Conservation (phyloP, 2,888 invertebrate genomes). For the Euzetes globulus region DNA sequence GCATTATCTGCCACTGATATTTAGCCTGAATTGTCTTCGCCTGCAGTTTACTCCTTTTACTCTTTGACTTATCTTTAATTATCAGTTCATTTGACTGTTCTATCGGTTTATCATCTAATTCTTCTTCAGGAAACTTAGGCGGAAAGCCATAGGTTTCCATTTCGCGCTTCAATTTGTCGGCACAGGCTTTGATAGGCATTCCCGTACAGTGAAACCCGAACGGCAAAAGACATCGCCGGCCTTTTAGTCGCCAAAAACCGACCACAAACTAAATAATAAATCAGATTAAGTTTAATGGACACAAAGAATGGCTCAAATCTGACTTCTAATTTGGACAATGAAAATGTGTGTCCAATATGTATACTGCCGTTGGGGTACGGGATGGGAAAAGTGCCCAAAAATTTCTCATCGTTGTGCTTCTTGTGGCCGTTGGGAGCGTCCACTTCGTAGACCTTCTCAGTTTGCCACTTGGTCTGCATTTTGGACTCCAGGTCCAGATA, state of each 20-base stretch:
- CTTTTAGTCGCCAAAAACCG: slow-evolving; percentile 83
- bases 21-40: slow-evolving; percentile 83
- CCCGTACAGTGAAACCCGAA: slow-evolving; percentile 99
- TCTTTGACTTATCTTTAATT: slow-evolving; percentile 49
- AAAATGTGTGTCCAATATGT: slow-evolving; percentile 95
- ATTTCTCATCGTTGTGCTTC: slow-evolving; percentile 61
- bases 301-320: slow-evolving; percentile 33
- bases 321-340: slow-evolving; percentile 92
- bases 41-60: slow-evolving; percentile 83
- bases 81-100: slow-evolving; percentile 44
- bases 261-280: slow-evolving; percentile 64
- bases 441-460: slow-evolving; percentile 68
- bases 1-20: slow-evolving; percentile 99
- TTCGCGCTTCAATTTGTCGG: slow-evolving; percentile 92
- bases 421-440: slow-evolving; percentile 56
- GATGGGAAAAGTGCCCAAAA: slow-evolving; percentile 88
- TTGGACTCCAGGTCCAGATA: slow-evolving; percentile 71
- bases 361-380: slow-evolving; percentile 99
- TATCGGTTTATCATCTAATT: slow-evolving; percentile 40
- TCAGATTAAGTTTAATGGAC: not conserved
- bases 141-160: slow-evolving; percentile 85
- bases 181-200: slow-evolving; percentile 98
- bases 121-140: slow-evolving; percentile 68
- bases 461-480: slow-evolving; percentile 78
- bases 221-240: slow-evolving; percentile 84